Base-by-base conservation (phyloP, 2,113 vertebrate genomes). In the Mesoclemmys tuberculata region DNA sequence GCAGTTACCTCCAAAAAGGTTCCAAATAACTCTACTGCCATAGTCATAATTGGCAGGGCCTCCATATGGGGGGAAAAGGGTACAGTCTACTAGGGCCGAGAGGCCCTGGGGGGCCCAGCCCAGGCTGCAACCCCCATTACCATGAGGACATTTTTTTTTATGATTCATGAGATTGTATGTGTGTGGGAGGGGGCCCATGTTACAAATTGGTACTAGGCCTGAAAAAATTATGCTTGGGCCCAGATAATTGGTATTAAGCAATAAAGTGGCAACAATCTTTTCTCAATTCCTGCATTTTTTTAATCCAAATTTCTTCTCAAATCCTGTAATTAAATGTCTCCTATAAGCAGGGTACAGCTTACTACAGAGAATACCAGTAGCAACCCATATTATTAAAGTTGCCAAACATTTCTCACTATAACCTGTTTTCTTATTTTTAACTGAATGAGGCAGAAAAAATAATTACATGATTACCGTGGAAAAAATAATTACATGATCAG, bases 401-500 rank as follows among this genome's bases (percentile, higher is more conserved):
- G 38, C 2, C 44, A 5, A 4, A 64, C 3, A 31, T 54, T 84
- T 80, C 9, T 6, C 68, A 8, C 46, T 54, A 9, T 2, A 74
- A 52, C 27, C 18, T 49, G 5, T 0, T 75, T 3, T 84, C 84
- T n/a, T 9, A 41, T 24, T 13, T 6, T 12, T 0, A 51, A 55
- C 51, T 8, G 12, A 77, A 54, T 78, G 46, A 78, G 82, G 19
- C 1, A 52, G 22, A 52, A 13, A 5, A 38, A 27, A 0, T 2
- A 2, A 24, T 6, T 5, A 5, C 4, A 83, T 38, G 29, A 64
- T 8, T 18, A 46, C 55, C 29, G 38, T 31, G 29, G 14, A 5
- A 22, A 54, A 38, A 27, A 0, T 2, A 2, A 24, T 6, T 6
- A 5, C 4, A 83, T 38, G 29, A 64, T 8, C 24, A 35, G 29